Conservation (phyloP, 2,113 vertebrate genomes). For the Ariopsis seemanni region DNA sequence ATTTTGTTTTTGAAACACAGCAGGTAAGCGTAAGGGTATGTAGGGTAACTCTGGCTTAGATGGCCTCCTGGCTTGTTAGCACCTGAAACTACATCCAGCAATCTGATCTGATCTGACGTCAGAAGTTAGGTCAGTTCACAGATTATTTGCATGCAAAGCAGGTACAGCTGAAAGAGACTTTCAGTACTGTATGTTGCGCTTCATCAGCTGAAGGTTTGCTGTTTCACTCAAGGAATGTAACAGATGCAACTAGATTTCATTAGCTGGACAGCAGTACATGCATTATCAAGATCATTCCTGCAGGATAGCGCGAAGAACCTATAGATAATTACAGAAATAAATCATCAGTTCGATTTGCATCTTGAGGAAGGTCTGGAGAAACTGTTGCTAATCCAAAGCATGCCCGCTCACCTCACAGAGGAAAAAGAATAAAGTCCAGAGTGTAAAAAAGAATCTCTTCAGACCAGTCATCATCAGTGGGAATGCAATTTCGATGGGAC, state of each 20-base stretch:
- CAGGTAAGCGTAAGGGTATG: not conserved
- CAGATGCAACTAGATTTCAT: slow-evolving; percentile 15
- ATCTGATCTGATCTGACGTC: slow-evolving; percentile 38
- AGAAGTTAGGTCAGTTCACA: slow-evolving; percentile 15
- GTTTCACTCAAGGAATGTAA: not conserved
- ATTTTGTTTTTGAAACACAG: not conserved
- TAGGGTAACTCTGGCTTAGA: not conserved
- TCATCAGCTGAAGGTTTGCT: slow-evolving; percentile 16
- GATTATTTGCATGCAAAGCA: slow-evolving; percentile 25
- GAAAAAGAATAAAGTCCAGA: not conserved
- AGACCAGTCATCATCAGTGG: not conserved
- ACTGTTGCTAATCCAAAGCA: not conserved
- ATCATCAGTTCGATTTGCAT: not conserved
- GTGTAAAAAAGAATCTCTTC: not conserved
- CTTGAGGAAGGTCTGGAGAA: not conserved
- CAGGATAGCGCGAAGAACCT: not conserved
- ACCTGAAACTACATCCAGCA: slow-evolving; percentile 20
- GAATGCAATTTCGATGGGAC: not conserved
- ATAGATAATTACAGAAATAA: not conserved
- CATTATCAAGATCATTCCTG: not conserved
- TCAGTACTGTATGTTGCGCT: not conserved
- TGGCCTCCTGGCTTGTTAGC: slow-evolving; percentile 15
- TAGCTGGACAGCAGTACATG: not conserved
- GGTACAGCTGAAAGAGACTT: slow-evolving; percentile 33
- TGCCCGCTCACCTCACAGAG: not conserved